phyloP scores from a whole-genome alignment of 1,140 invertebrate genomes.

The Lepidurus packardi region DNA sequence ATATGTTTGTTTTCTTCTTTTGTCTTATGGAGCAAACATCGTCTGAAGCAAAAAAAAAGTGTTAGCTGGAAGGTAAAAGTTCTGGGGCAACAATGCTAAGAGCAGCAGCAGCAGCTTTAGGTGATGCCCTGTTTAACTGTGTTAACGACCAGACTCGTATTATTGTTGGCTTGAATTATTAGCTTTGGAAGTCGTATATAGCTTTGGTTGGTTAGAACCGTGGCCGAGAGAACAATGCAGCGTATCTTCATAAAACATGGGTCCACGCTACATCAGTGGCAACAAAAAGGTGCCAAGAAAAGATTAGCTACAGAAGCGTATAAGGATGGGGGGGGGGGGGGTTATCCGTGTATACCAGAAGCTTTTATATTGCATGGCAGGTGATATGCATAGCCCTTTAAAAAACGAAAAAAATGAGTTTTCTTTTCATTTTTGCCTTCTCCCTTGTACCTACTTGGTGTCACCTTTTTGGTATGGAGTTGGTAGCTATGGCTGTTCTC shows the following conservation, averaged over 20 bases:
- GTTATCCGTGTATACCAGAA: not conserved
- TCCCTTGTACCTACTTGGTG: not conserved
- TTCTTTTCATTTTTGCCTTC: not conserved
- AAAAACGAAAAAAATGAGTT: too few relatives aligned
- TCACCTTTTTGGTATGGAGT: constrained; percentile 2
- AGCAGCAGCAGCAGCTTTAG: not conserved
- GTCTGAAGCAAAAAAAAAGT: not conserved
- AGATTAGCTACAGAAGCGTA: not conserved
- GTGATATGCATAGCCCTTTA: not conserved
- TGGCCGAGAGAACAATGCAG: constrained; percentile 2
- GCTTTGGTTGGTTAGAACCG: constrained; percentile 4
- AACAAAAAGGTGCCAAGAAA: constrained; percentile 19
- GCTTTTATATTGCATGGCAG: constrained; percentile 2
- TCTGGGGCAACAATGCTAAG: not conserved
- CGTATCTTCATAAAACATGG: constrained; percentile 5
- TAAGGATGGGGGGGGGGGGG: not conserved
- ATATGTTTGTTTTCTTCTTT: too few relatives aligned
- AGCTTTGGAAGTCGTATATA: constrained; percentile 5
- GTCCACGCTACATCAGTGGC: not conserved
- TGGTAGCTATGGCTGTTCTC: not conserved
- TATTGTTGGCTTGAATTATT: constrained; percentile 22
- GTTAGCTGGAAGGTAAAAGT: not conserved
- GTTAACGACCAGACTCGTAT: constrained; percentile 9
- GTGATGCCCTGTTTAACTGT: not conserved
- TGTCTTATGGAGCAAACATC: too few relatives aligned